Evolutionary conservation across 2,888 invertebrate genomes (phyloP), one percentile per base, ranked within the genome.

Genomic region (Euproctis similis): DNA sequence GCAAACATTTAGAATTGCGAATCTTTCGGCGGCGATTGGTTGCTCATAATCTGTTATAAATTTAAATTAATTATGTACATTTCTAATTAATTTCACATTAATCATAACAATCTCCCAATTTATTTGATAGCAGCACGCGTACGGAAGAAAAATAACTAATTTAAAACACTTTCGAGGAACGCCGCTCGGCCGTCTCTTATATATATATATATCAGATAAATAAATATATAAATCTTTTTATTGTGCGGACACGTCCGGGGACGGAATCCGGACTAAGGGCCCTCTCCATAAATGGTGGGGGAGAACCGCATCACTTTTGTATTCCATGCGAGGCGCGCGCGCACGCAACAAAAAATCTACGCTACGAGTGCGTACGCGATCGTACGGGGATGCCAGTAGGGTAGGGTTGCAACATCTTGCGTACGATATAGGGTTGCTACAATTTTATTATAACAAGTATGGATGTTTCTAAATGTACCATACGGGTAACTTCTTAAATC

Each of bases 211-310:
- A 78, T n/a, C n/a, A n/a, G n/a, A n/a, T n/a, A n/a, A n/a, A n/a
- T n/a, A n/a, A n/a, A n/a, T 78, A 78, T 80, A 80, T 71, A 74
- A 73, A 54, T 59, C 56, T 58, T 69, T 70, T 76, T 78, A 70
- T 73, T 77, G 72, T 68, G 62, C 59, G 62, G 66, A 69, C 76
- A 74, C 75, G 78, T 73, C 64, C 68, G 57, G 51, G 46, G 46
- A 48, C 47, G 76, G 80, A 78, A 82, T 82, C 80, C 71, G 58
- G 53, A 71, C 66, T 67, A 70, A 72, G 71, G 70, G 65, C 58
- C n/a, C 66, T 48, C 41, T 28, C 81, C 81, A 38, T 80, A 77
- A 63, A 81, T 53, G 80, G 82, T 37, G 46, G 62, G 72, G 75
- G 75, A 66, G 70, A n/a, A 69, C 65, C 72, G 65, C 55, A 55